Base-by-base conservation (phyloP, 1,140 invertebrate species). In the Megalopta genalis region DNA sequence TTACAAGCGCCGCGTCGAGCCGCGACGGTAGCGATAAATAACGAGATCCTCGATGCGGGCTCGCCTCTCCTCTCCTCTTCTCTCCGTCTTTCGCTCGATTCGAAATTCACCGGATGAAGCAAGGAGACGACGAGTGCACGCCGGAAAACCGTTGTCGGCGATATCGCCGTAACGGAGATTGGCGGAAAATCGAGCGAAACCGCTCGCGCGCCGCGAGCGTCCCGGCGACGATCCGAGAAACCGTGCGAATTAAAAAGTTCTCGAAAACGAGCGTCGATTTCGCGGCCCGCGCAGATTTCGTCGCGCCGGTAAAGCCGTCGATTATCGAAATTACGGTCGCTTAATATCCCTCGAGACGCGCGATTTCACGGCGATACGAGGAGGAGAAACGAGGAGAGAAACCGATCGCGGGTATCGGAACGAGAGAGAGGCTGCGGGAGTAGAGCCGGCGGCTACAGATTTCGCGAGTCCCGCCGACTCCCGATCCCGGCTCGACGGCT, bases 381-480 rank as follows among this genome's bases (percentile, higher is more conserved):
- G n/a, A 18, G 18, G 54, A 52, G 49, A 52, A 16, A 18, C 14
- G 5, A 3, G 4, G 49, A 52, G 14, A 49, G 46, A 80, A 64
- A 57, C 46, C 60, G 32, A 63, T 81, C 46, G 42, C 27, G 37
- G 49, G 66, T 32, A 32, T 32, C 32, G 63, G 68, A 81, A 42
- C 80, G 76, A 77, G 68, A 73, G 80, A 60, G 76, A 67, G 16
- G 16, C 49, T 21, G 49, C 42, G 8, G 39, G 39, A 42, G 39
- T 1, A 42, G 10, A 14, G 16, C 32, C 4, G 32, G 32, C 32
- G 49, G 54, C 21, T n/a, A 21, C 54, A 57, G 54, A 21, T 57
- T n/a, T 57, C 7, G 54, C 54, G 54, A n/a, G 8, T n/a, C 18
- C 21, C 54, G 54, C 7, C 18, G 39, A 8, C 9, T 14, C n/a